Percentiles rank a stretch among this genome's conserved stretches.
These are phyloP conservation scores for Arizona elegans DNA, from an alignment of 2,113 vertebrate species.

Conservation along the genomic window DNA sequence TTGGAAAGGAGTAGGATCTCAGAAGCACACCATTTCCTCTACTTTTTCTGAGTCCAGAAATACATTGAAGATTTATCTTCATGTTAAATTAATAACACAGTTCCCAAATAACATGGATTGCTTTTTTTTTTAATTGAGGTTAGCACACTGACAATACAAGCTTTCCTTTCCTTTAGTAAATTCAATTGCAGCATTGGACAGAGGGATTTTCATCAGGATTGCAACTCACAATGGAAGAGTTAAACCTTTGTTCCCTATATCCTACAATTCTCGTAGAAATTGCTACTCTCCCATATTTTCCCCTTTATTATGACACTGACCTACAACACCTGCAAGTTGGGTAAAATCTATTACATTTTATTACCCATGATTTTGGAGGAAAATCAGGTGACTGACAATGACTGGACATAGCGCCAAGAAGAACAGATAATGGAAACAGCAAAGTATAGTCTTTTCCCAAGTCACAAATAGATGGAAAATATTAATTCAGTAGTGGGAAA, in stretches of 20 bases:
- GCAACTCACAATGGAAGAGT: background rate
- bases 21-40: background rate
- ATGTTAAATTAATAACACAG: background rate
- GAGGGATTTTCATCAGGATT: background rate
- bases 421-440: background rate
- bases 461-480: background rate
- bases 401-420: background rate
- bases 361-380: background rate
- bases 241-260: background rate
- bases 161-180: background rate
- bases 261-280: background rate
- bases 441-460: background rate
- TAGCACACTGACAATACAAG: background rate
- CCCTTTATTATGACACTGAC: background rate
- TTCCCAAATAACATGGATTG: background rate
- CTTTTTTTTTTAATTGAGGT: background rate
- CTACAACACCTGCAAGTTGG: background rate
- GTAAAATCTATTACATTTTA: background rate
- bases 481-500: background rate
- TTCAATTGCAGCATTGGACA: background rate
- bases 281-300: background rate
- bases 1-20: background rate
- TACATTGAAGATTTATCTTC: background rate
- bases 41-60: background rate
- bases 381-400: background rate